Conservation (phyloP, 92 coral and sea anemone genomes). For the Epizoanthus illoricatus region DNA sequence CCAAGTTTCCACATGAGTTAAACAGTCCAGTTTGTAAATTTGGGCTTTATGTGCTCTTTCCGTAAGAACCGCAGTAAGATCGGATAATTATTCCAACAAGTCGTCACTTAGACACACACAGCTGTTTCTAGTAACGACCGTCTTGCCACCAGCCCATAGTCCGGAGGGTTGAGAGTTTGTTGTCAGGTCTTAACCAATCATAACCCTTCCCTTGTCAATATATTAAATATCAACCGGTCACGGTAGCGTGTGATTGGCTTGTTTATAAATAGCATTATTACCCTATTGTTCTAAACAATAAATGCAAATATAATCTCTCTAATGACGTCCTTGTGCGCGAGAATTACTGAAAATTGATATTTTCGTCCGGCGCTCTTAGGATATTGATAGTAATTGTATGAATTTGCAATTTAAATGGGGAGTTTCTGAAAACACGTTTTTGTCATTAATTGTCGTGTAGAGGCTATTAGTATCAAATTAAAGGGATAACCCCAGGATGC, state of each 20-base stretch:
- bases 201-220: not conserved
- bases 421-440: slow-evolving; percentile 3
- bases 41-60: slow-evolving; percentile 4
- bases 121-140: slow-evolving; percentile 78
- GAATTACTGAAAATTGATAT: slow-evolving; percentile 29
- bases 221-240: slow-evolving; percentile 49
- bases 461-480: slow-evolving; percentile 22
- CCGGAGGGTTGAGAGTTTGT: slow-evolving; percentile 76
- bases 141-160: slow-evolving; percentile 84
- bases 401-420: slow-evolving; percentile 40
- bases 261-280: slow-evolving; percentile 71
- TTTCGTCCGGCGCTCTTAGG: slow-evolving; percentile 25
- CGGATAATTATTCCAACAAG: slow-evolving; percentile 60
- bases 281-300: slow-evolving; percentile 63
- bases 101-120: slow-evolving; percentile 89
- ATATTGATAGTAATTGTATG: slow-evolving; percentile 12
- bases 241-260: slow-evolving; percentile 56
- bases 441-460: not conserved
- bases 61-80: slow-evolving; percentile 48
- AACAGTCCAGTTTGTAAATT: slow-evolving; percentile 6
- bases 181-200: slow-evolving; percentile 71
- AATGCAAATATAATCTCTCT: slow-evolving; percentile 21
- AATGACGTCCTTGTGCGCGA: slow-evolving; percentile 32
- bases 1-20: slow-evolving; percentile 33
- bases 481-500: not conserved